Evolutionary conservation across 2,888 invertebrate genomes (phyloP), one percentile per base, ranked within the genome.

Genomic region (Lacanobia oleracea): DNA sequence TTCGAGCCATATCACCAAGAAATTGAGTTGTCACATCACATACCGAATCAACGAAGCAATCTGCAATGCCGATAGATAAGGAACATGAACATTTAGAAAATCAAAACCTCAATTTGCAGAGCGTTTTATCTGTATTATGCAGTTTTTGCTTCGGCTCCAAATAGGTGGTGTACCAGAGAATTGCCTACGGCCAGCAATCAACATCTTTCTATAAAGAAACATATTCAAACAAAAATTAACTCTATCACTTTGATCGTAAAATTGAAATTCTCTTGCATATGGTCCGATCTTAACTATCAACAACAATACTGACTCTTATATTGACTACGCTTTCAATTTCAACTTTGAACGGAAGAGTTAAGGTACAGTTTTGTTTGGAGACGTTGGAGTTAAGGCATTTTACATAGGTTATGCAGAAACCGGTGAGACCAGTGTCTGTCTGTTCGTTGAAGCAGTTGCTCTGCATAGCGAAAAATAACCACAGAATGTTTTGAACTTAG

Each of bases 391-490:
- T 87, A 76, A 53, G 84, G 45, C 82, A 62, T 91, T 93, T 88
- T 73, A 50, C 66, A 70, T 54, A 37, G 67, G 61, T 45, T 27
- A 37, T 0, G 4, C 27, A 7, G 66, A 89, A 94, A 94, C 94
- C 94, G 94, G 94, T 94, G 88, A 82, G 88, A 94, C 94, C 91
- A 89, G 92, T 93, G 91, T 91, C 93, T 91, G 92, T 84, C 89
- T 88, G 90, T 87, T 85, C 79, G 88, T 87, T 87, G 87, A 84
- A 86, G 68, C 79, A 62, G 90, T 89, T 89, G 91, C 90, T 91
- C 91, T 88, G 91, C 87, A 89, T 91, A 91, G 93, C 91, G 92
- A 94, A 93, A 93, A 93, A 92, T 90, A 91, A 91, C 88, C 87
- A 88, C 84, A 88, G 50, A 67, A 88, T 88, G 87, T 83, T 89